These are phyloP conservation scores for Caenorhabditis inopinata DNA, from an alignment of 1,140 invertebrate genomes.

Conservation along the genomic window DNA sequence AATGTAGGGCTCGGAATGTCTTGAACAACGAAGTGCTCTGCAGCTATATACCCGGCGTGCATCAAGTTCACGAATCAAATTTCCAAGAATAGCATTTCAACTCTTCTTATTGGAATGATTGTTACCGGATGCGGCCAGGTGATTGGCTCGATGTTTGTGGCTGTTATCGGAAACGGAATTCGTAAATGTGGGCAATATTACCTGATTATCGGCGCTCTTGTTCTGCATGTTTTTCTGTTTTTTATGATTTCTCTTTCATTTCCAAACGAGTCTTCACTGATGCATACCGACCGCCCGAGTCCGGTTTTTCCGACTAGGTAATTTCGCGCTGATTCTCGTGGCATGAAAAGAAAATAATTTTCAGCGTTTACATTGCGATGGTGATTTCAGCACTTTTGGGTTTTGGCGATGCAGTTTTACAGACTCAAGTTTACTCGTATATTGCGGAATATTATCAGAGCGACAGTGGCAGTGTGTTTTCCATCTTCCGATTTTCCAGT, in stretches of 20 bases:
- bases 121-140: background rate
- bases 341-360: background rate
- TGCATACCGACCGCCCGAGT: background rate
- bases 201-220: background rate
- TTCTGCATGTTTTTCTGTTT: background rate
- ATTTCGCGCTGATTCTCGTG: background rate
- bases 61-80: background rate
- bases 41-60: background rate
- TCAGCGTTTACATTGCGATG: background rate
- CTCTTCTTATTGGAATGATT: background rate
- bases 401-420: conserved; percentile 27
- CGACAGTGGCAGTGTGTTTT: conserved; percentile 73
- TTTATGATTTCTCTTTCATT: background rate
- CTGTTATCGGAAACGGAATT: background rate
- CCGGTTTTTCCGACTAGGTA: background rate
- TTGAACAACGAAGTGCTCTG: background rate
- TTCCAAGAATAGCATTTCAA: background rate
- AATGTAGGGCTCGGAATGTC: background rate
- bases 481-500: conserved; percentile 72
- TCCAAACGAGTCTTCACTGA: background rate
- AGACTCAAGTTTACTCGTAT: conserved; percentile 47
- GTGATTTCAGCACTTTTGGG: conserved; percentile 21
- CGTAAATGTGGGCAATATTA: background rate
- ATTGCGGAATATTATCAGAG: conserved; percentile 60
- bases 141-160: background rate